Conservation (phyloP, 2,888 invertebrate genomes). For the Drosophila tripunctata region DNA sequence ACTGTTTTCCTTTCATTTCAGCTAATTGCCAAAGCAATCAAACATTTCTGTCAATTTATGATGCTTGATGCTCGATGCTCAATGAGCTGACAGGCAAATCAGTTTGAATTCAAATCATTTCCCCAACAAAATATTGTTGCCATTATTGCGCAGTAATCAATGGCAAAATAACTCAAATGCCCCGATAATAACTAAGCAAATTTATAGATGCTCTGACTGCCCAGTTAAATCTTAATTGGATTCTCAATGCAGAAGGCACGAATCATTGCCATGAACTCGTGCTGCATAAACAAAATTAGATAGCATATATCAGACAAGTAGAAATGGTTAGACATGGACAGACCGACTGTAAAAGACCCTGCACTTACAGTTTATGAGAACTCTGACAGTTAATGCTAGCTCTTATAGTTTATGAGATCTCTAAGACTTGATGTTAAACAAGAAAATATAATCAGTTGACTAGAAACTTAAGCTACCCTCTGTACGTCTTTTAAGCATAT, state of each 20-base stretch:
- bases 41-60: constrained; percentile 19
- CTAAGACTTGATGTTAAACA: no score
- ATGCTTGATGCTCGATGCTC: no score
- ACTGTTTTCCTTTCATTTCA: constrained; percentile 28
- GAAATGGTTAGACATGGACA: no score
- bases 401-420: no score
- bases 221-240: constrained; percentile 41
- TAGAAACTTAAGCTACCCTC: no score
- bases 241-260: constrained; percentile 15
- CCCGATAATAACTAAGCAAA: not conserved
- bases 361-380: no score
- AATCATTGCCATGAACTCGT: constrained; percentile 1
- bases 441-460: no score
- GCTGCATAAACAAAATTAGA: not conserved
- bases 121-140: not conserved
- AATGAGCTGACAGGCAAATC: constrained; percentile 19
- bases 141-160: constrained; percentile 6
- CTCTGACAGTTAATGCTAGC: no score
- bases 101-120: constrained; percentile 8
- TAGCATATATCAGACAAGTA: no score
- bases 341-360: no score
- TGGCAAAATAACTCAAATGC: not conserved
- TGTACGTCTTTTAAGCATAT: no score
- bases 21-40: constrained; percentile 47
- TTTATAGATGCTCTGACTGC: not conserved